Evolutionary conservation across 2,113 vertebrate species (phyloP).

Genomic region (Strigops habroptila): DNA sequence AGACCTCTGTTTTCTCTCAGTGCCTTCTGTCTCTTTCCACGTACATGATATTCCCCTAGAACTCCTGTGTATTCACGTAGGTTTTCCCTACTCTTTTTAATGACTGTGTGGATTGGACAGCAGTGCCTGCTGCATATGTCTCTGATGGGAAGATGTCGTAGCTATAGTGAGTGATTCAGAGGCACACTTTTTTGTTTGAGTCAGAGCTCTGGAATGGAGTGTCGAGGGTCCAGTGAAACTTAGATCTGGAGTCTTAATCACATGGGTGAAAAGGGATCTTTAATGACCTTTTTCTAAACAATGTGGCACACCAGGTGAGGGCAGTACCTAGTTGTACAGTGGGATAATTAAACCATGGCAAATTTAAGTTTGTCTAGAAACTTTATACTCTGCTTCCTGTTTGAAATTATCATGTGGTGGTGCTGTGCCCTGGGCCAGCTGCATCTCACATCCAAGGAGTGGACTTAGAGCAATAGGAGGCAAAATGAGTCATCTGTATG

Average conservation of each 20-base stretch:
- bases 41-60: background rate
- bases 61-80: background rate
- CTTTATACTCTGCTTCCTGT: background rate
- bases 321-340: background rate
- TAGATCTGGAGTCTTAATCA: background rate
- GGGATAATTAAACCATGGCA: background rate
- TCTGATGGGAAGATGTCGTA: constrained; percentile 27
- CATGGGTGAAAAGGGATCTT: background rate
- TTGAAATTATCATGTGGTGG: background rate
- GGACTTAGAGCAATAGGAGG: background rate
- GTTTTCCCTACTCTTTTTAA: background rate
- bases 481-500: background rate
- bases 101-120: constrained; percentile 23
- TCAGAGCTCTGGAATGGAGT: constrained; percentile 10
- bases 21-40: background rate
- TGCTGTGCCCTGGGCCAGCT: background rate
- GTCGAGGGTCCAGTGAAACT: background rate
- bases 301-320: background rate
- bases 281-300: background rate
- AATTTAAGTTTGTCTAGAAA: background rate
- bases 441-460: background rate
- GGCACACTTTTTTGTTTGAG: constrained; percentile 16
- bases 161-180: constrained; percentile 51
- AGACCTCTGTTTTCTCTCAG: background rate
- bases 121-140: constrained; percentile 20